Evolutionary conservation across 2,113 vertebrate species (phyloP).

Genomic region (Antennarius striatus): DNA sequence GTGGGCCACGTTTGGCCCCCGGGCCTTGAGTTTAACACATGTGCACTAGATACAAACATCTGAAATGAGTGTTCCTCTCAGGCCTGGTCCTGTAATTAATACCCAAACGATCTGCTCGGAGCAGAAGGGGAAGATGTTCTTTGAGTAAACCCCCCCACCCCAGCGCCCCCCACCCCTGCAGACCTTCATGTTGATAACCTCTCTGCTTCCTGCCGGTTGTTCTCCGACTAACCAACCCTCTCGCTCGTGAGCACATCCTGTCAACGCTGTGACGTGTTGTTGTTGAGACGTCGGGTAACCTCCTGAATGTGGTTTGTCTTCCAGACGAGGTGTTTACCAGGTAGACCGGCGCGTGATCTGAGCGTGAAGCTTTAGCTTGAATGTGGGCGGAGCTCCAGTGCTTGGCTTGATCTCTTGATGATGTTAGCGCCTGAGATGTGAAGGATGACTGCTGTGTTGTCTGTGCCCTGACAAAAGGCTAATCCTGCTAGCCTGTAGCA

Average conservation of each 20-base stretch:
- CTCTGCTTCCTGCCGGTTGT: slow-evolving; percentile 40
- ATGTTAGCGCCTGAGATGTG: slow-evolving; percentile 21
- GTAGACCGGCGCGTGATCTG: slow-evolving; percentile 54
- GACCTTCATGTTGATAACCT: slow-evolving; percentile 54
- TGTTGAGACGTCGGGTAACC: slow-evolving; percentile 46
- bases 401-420: slow-evolving; percentile 17
- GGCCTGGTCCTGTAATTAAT: too few species aligned
- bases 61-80: too few species aligned
- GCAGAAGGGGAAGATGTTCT: slow-evolving; percentile 39
- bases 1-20: too few species aligned
- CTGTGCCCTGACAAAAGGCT: too few species aligned
- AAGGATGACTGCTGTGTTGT: too few species aligned
- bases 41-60: too few species aligned
- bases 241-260: slow-evolving; percentile 40
- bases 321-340: slow-evolving; percentile 68
- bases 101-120: neutral
- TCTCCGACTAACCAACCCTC: slow-evolving; percentile 49
- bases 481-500: too few species aligned
- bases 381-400: too few species aligned
- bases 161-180: slow-evolving; percentile 42
- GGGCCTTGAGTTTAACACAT: too few species aligned
- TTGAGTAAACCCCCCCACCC: slow-evolving; percentile 65
- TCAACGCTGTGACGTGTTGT: slow-evolving; percentile 38
- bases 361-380: slow-evolving; percentile 48
- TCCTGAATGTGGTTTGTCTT: slow-evolving; percentile 62